phyloP scores from a whole-genome alignment of 2,888 invertebrate species.

The Eristalis intricaria region DNA sequence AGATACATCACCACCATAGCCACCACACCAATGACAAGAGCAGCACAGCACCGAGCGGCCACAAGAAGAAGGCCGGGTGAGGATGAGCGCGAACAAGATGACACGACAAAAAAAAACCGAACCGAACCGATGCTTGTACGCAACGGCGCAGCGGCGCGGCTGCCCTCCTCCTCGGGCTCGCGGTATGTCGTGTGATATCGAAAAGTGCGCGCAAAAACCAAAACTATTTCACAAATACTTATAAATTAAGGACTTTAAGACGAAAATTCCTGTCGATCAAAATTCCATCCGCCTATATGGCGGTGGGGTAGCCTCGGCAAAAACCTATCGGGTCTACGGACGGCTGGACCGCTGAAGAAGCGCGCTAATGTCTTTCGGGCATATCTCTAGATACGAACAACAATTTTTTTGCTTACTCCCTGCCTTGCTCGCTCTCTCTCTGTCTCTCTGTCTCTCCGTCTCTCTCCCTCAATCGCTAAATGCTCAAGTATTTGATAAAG shows the following conservation, averaged over 20 bases:
- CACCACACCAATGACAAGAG: conserved; percentile 9
- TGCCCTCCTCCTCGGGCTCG: conserved; percentile 4
- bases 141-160: background rate
- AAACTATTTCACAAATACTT: conserved; percentile 81
- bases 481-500: conserved; percentile 40
- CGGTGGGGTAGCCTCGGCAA: conserved; percentile 58
- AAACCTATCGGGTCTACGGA: conserved; percentile 41
- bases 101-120: conserved; percentile 6
- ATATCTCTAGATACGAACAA: conserved; percentile 11
- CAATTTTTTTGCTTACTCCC: background rate
- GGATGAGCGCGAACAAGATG: conserved; percentile 44
- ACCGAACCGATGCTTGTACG: background rate
- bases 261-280: conserved; percentile 82
- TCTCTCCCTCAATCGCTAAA: background rate
- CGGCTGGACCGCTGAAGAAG: conserved; percentile 31
- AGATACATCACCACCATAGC: conserved; percentile 12
- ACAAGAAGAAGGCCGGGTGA: conserved; percentile 46
- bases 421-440: background rate
- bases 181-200: conserved; percentile 67
- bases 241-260: conserved; percentile 81
- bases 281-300: conserved; percentile 76
- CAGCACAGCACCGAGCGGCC: conserved; percentile 7
- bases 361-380: conserved; percentile 66
- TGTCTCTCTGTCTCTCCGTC: background rate
- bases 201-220: conserved; percentile 74